A percentile compares a stretch with the other conserved stretches of the same genome.
These are phyloP conservation scores for Mus minutoides DNA, from an alignment of 2,797 vertebrate species.

Conservation along the genomic window DNA sequence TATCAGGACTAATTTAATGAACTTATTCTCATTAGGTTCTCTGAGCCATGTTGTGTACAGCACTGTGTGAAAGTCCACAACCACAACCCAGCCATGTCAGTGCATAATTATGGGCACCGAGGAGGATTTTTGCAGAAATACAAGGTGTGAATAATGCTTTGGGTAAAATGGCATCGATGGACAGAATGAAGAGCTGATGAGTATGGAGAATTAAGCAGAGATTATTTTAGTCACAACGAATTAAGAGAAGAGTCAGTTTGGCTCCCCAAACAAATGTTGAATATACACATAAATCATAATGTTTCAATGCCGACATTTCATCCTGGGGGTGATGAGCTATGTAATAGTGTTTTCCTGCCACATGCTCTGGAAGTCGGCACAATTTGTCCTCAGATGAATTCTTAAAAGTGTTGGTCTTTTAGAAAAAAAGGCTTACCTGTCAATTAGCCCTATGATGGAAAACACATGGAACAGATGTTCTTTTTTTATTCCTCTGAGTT, in stretches of 20 bases:
- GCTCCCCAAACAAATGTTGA: slow-evolving; percentile 67
- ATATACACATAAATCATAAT: not conserved
- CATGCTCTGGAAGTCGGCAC: slow-evolving; percentile 64
- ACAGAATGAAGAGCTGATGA: slow-evolving; percentile 69
- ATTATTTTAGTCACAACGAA: slow-evolving; percentile 53
- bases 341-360: slow-evolving; percentile 47
- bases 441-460: slow-evolving; percentile 67
- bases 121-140: slow-evolving; percentile 60
- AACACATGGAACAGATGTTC: slow-evolving; percentile 70
- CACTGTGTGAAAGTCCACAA: slow-evolving; percentile 80
- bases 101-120: slow-evolving; percentile 78
- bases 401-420: slow-evolving; percentile 74
- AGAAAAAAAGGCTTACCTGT: slow-evolving; percentile 69
- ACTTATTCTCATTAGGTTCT: slow-evolving; percentile 87
- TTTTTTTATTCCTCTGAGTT: slow-evolving; percentile 25
- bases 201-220: slow-evolving; percentile 60
- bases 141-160: slow-evolving; percentile 39
- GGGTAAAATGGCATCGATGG: slow-evolving; percentile 46
- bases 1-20: slow-evolving; percentile 88
- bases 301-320: not conserved
- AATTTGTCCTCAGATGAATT: slow-evolving; percentile 71
- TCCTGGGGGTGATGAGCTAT: slow-evolving; percentile 12
- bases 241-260: slow-evolving; percentile 64
- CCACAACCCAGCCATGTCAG: slow-evolving; percentile 73
- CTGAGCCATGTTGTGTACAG: slow-evolving; percentile 83